These are phyloP conservation scores for Cylas formicarius DNA, from an alignment of 1,140 invertebrate species.

Conservation along the genomic window DNA sequence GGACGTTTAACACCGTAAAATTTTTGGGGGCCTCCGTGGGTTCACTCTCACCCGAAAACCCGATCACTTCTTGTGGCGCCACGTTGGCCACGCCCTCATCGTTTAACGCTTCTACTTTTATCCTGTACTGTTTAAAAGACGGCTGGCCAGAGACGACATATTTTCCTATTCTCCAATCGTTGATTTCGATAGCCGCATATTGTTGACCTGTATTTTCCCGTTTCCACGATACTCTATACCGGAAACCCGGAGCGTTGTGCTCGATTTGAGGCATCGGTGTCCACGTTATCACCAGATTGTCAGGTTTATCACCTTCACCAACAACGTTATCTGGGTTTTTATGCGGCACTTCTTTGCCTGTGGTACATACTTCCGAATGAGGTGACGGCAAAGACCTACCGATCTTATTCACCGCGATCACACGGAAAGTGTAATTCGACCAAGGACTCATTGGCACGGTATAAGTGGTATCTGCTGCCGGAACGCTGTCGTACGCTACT, in stretches of 20 bases:
- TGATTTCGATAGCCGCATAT: slow-evolving; percentile 66
- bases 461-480: slow-evolving; percentile 71
- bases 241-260: slow-evolving; percentile 90
- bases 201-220: slow-evolving; percentile 65
- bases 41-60: slow-evolving; percentile 91
- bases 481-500: slow-evolving; percentile 62
- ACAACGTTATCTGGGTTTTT: slow-evolving; percentile 94
- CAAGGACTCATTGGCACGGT: slow-evolving; percentile 74
- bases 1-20: slow-evolving; percentile 70
- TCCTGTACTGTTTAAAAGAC: slow-evolving; percentile 85
- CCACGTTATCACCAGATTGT: slow-evolving; percentile 92
- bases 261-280: slow-evolving; percentile 91
- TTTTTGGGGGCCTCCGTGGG: slow-evolving; percentile 76
- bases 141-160: slow-evolving; percentile 71
- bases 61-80: slow-evolving; percentile 71
- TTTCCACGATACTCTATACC: slow-evolving; percentile 84
- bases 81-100: slow-evolving; percentile 80
- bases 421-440: slow-evolving; percentile 95
- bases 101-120: slow-evolving; percentile 91
- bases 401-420: slow-evolving; percentile 89
- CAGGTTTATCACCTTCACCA: slow-evolving; percentile 78
- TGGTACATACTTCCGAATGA: slow-evolving; percentile 76
- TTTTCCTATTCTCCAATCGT: slow-evolving; percentile 65
- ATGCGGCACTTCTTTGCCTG: slow-evolving; percentile 78
- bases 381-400: slow-evolving; percentile 79